Base-by-base conservation (phyloP, 2,888 invertebrate genomes). In the Selenia dentaria region DNA sequence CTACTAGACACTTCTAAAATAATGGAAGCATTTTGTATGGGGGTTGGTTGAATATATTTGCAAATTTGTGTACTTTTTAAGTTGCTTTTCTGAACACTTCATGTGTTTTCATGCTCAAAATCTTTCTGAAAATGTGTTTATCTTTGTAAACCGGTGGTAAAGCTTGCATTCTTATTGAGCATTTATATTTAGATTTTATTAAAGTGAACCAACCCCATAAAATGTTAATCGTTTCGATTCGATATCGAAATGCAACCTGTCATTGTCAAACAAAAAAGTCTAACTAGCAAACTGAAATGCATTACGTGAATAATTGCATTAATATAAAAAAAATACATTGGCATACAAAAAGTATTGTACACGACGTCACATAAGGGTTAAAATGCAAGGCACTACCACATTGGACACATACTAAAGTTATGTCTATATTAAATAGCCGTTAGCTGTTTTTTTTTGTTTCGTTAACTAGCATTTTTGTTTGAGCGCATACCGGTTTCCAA, bases 331-430 rank as follows among this genome's bases (percentile, higher is more conserved):
- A 16, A 43, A 31, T 41, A 16, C 24, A 24, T 12, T 34, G 37
- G 31, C 47, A 38, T 54, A 51, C 27, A 39, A 62, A 60, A 52
- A 53, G 58, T 57, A 70, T 75, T 74, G 74, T 72, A 73, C 68
- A 64, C 54, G 67, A 64, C 54, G 67, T 62, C 61, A 63, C 65
- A 64, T 58, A 65, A 62, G 62, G 57, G 48, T 60, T 54, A 62
- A 70, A 76, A 77, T 73, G 73, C 76, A 77, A 80, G 79, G 79
- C 79, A 83, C 82, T 79, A 78, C 66, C 12, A 45, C 27, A 41
- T 34, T 45, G 31, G 45, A 45, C 45, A 33, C n/a, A 6, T 32
- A 27, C 28, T 39, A 43, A 27, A 36, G 25, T 31, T 36, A 36
- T 33, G 27, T 9, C 24, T 42, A 29, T 42, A 26, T 13, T 25